phyloP scores from a whole-genome alignment of 2,113 vertebrate genomes.

The Toxostoma redivivum region DNA sequence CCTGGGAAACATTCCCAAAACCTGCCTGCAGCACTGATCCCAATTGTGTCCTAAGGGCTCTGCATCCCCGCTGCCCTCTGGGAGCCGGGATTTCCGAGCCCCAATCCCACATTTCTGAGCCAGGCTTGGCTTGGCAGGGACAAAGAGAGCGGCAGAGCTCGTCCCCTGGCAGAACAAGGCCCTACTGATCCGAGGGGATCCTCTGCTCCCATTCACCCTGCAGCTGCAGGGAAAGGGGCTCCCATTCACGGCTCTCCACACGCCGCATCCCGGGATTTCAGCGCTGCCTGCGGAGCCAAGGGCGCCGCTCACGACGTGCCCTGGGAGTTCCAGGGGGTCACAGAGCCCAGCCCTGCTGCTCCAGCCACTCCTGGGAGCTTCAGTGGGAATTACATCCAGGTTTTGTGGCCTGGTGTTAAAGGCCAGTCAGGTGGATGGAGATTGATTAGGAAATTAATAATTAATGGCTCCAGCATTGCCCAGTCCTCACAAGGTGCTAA shows the following conservation, averaged over 20 bases:
- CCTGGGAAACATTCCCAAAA: neutral
- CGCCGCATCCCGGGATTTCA: neutral
- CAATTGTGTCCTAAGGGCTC: neutral
- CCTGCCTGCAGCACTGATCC: neutral
- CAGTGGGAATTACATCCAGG: neutral
- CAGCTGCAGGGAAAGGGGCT: conserved; percentile 39
- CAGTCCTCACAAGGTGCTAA: neutral
- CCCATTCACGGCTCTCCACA: neutral
- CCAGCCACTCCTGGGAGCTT: rapidly evolving
- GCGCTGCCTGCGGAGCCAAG: neutral
- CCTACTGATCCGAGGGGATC: neutral
- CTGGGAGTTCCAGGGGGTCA: rapidly evolving
- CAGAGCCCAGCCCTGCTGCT: rapidly evolving
- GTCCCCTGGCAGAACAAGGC: neutral
- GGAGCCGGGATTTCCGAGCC: rapidly evolving
- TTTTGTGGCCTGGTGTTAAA: rapidly evolving
- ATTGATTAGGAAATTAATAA: neutral
- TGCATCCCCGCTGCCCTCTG: neutral
- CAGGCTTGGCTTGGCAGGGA: neutral
- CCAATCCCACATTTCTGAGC: neutral
- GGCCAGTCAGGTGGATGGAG: neutral
- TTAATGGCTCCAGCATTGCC: neutral
- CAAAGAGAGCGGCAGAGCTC: neutral
- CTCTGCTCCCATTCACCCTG: neutral
- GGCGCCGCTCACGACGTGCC: rapidly evolving